Evolutionary conservation across 2,888 invertebrate species (phyloP).

Genomic region (Plagiodera versicolora): DNA sequence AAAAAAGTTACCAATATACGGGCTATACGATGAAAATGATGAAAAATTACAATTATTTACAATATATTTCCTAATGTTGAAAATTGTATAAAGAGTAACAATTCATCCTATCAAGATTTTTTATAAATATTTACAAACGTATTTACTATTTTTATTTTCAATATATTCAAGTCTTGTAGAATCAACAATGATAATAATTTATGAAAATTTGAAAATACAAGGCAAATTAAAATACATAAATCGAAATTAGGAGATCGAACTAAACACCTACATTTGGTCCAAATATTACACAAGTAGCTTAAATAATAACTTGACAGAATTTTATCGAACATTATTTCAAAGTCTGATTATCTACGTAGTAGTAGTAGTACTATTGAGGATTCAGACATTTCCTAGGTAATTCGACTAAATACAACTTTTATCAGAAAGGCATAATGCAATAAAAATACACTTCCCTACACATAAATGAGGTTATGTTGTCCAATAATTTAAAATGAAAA

Average conservation of each 20-base stretch:
- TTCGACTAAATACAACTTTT: too few relatives aligned
- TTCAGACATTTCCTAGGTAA: too few relatives aligned
- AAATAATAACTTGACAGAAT: conserved; percentile 19
- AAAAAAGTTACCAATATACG: conserved; percentile 8
- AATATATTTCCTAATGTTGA: conserved; percentile 28
- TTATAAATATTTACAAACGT: conserved; percentile 31
- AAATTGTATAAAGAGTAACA: conserved; percentile 35
- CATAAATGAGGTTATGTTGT: too few relatives aligned
- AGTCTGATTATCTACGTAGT: too few relatives aligned
- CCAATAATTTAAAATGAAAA: neutral
- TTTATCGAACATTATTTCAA: neutral
- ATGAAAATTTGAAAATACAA: conserved; percentile 33
- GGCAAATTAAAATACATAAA: conserved; percentile 20
- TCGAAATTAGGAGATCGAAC: conserved; percentile 29
- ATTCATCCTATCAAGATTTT: conserved; percentile 28
- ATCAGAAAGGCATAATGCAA: neutral
- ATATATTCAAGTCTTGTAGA: conserved; percentile 34
- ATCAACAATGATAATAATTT: conserved; percentile 32
- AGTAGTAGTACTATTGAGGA: too few relatives aligned
- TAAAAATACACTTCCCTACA: too few relatives aligned
- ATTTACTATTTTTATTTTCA: conserved; percentile 26
- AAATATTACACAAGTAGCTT: conserved; percentile 29
- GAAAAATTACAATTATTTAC: conserved; percentile 27
- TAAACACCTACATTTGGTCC: conserved; percentile 35
- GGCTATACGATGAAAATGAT: conserved; percentile 10